A percentile compares a stretch with the other conserved stretches of the same genome.
phyloP scores from a whole-genome alignment of 2,888 invertebrate species.

The Meta bourneti region DNA sequence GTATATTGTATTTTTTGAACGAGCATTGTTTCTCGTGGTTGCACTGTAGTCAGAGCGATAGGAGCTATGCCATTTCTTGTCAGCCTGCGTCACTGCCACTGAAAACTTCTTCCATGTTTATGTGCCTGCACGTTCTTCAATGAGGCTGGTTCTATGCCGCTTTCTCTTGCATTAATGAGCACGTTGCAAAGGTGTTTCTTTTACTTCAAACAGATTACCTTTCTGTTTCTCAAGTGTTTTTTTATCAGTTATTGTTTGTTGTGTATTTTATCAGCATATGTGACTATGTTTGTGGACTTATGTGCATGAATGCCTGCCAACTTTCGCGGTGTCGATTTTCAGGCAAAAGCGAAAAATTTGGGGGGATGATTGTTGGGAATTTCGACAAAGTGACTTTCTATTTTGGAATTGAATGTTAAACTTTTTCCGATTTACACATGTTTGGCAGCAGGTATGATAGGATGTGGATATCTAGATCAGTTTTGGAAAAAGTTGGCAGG shows the following conservation, averaged over 20 bases:
- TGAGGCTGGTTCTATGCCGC: conserved; percentile 45
- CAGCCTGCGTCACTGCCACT: conserved; percentile 73
- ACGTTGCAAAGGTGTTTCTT: conserved; percentile 51
- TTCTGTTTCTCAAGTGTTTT: background rate
- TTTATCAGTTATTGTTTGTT: background rate
- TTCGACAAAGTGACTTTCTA: background rate
- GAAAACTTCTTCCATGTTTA: conserved; percentile 64
- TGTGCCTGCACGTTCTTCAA: conserved; percentile 60
- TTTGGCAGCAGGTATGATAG: no score
- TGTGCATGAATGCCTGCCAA: background rate
- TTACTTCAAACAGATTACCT: background rate
- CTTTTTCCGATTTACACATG: no score
- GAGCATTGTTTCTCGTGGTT: conserved; percentile 32
- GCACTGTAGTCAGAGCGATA: conserved; percentile 53
- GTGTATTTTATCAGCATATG: background rate
- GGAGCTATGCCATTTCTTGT: conserved; percentile 49
- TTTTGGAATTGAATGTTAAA: background rate
- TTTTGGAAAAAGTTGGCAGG: no score
- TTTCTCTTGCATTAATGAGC: conserved; percentile 38
- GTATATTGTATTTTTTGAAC: conserved; percentile 40
- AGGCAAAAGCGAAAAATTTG: background rate
- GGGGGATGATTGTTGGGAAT: background rate
- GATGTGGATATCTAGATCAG: no score
- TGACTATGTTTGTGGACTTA: background rate
- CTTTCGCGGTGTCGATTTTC: background rate